Base-by-base conservation (phyloP, 2,113 vertebrate species). In the Neolamprologus cancellatus region DNA sequence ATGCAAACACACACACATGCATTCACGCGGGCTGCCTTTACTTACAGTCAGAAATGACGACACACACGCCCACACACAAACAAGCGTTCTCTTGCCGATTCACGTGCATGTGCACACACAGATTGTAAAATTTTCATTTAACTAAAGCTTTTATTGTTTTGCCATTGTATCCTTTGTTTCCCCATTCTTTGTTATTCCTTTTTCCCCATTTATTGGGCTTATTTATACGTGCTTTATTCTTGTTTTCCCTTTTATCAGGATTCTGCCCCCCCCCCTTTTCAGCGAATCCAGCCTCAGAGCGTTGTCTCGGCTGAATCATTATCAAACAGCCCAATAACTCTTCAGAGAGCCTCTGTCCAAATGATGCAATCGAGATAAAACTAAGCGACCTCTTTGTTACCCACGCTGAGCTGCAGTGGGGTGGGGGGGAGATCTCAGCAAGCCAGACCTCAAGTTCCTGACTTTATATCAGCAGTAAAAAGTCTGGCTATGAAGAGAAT, bases 291-390 rank as follows among this genome's bases (percentile, higher is more conserved):
- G 80, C 82, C 84, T 90, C 88, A 55, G 71, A 89, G 57, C 54
- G 14, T 74, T 53, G 83, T 89, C 53, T 71, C 79, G 13, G 87
- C 87, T 91, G 86, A 92, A 80, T 90, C 92, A 90, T 86, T 91
- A 93, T 90, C 87, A 91, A 91, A 93, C 88, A 87, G 84, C 86
- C 76, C 86, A 78, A 53, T 76, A 82, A 91, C 78, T 84, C 83
- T 89, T 84, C 84, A 90, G 78, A 87, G 82, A 41, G 71, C 25
- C 87, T 81, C 55, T 36, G 4, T 34, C 20, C 18, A 50, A 79
- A 84, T 95, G 92, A 95, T 85, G 94, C 86, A 95, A 94, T 79
- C 13, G 15, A 74, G 91, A 90, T 66, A 93, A 91, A 93, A 94
- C 92, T 82, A 81, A 89, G 88, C 36, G 53, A 74, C 90, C 88